Base-by-base conservation (phyloP, 2,888 invertebrate species). In the Synanthedon formicaeformis region DNA sequence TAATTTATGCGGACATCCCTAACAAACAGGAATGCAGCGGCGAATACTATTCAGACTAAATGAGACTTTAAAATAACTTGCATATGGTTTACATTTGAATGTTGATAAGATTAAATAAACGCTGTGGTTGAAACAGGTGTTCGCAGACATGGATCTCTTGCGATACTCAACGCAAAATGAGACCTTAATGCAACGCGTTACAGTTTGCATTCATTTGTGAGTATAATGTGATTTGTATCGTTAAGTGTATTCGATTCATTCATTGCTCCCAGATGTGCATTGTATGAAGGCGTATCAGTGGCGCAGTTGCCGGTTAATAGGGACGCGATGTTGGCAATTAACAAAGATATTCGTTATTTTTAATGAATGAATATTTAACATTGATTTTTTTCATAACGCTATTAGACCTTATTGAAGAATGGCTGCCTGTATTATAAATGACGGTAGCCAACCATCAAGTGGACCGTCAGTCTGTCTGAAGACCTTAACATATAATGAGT, bases 1-100 rank as follows among this genome's bases (percentile, higher is more conserved):
- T 86, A 86, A 86, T 83, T 84, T 86, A 86, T 85, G 84, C 83
- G 81, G 78, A 78, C 86, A 85, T 83, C 86, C 84, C 85, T 82
- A 83, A 74, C 69, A 71, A 75, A 74, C 80, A 74, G 78, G 84
- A 84, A 84, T 85, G 84, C 79, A 78, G 69, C 64, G 62, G 57
- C 49, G 50, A 13, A 27, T 3, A 4, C 16, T 23, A 8, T 12
- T 4, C 57, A 58, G 40, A 54, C 53, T 50, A 78, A 66, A 61
- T 50, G 55, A 40, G 54, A 66, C 72, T 60, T 57, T 73, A 70
- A 8, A 0, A 0, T 0, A 0, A 2, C 23, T 23, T 0, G 0
- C 0, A 0, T 61, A 69, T 56, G 63, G 60, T 41, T 27, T 27
- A 65, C 59, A 69, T 61, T 75, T 27, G 41, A 54, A 60, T 63